Percentiles rank a stretch among this genome's conserved stretches.
These are phyloP conservation scores for Conus canariensis DNA, from an alignment of 2,888 invertebrate species.

Conservation along the genomic window DNA sequence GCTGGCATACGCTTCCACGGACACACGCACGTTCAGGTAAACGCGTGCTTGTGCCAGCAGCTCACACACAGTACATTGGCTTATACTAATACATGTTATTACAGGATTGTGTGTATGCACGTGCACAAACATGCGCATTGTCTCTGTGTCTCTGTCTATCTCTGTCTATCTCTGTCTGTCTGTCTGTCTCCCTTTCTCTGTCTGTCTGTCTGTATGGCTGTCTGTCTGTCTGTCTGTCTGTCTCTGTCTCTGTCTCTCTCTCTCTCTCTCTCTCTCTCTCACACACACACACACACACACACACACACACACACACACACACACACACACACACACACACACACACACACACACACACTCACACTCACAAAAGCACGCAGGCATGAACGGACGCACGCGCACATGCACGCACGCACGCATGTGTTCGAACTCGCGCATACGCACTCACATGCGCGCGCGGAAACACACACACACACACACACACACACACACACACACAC, in stretches of 20 bases:
- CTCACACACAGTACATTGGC: no score
- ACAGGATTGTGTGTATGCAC: no score
- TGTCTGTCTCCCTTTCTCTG: background rate
- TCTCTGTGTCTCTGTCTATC: slow-evolving; percentile 7
- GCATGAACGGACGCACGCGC: no score
- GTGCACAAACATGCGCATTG: background rate
- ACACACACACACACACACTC: background rate
- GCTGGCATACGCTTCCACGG: background rate
- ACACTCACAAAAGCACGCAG: background rate
- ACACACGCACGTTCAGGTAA: background rate
- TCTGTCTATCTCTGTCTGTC: slow-evolving; percentile 13
- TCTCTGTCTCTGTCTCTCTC: no score
- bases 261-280: no score
- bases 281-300: background rate
- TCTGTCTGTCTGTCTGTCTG: background rate
- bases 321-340: background rate
- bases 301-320: background rate
- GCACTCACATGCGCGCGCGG: no score
- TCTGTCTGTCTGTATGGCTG: background rate
- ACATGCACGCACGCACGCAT: no score
- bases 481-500: slow-evolving; percentile 43
- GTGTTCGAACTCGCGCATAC: no score
- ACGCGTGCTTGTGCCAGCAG: no score
- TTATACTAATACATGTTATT: no score
- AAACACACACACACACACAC: no score